These are phyloP conservation scores for Eulemur rubriventer DNA, from an alignment of 2,797 vertebrate genomes.

Conservation along the genomic window DNA sequence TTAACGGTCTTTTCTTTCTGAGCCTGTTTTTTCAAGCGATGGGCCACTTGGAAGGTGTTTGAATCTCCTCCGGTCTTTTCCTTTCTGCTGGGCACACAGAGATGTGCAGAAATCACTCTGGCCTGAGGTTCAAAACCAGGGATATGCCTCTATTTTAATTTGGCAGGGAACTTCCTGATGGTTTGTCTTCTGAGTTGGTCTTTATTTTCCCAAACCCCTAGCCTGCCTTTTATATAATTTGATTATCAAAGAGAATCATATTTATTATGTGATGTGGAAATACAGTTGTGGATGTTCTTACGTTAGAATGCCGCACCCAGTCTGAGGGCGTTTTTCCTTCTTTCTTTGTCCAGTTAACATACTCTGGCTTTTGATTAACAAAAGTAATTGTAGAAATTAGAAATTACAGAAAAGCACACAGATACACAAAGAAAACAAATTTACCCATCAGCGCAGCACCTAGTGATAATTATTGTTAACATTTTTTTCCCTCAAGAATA, in stretches of 20 bases:
- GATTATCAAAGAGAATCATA: neutral
- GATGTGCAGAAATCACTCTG: neutral
- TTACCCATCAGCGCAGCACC: neutral
- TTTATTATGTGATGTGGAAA: neutral
- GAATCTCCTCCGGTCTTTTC: neutral
- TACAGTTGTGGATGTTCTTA: neutral
- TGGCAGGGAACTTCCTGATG: neutral
- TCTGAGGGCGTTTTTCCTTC: neutral
- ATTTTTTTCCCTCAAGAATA: neutral
- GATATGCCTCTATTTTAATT: neutral
- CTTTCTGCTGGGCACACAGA: neutral
- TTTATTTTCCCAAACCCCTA: constrained; percentile 5
- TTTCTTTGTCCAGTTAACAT: neutral
- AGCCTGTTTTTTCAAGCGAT: neutral
- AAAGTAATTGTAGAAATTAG: neutral
- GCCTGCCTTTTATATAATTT: neutral
- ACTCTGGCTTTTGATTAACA: neutral
- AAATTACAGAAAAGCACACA: neutral
- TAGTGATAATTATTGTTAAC: neutral
- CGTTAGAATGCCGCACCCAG: neutral
- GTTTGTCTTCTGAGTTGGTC: neutral
- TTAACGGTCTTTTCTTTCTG: neutral
- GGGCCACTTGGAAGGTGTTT: neutral
- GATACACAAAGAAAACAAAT: neutral
- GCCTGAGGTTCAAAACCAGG: neutral